Evolutionary conservation across 2,797 vertebrate species (phyloP).

Genomic region (Pogoniulus pusillus): DNA sequence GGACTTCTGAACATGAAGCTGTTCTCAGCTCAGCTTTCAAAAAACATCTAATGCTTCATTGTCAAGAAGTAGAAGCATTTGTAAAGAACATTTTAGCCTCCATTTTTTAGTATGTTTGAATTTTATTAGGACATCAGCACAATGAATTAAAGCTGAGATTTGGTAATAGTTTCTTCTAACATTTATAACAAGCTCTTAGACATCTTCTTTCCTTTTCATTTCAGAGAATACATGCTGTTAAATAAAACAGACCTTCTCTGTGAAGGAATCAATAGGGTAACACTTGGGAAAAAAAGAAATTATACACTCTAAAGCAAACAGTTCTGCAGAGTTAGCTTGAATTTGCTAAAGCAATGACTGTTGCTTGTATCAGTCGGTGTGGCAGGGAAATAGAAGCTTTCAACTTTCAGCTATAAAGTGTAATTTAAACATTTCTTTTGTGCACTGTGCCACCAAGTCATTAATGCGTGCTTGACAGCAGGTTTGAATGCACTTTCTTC

Average conservation of each 20-base stretch:
- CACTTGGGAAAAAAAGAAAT: background rate
- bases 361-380: background rate
- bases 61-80: background rate
- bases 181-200: background rate
- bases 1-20: background rate
- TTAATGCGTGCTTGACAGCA: background rate
- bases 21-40: background rate
- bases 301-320: background rate
- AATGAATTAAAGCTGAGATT: background rate
- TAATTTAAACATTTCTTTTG: background rate
- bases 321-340: background rate
- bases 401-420: background rate
- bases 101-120: background rate
- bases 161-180: background rate
- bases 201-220: background rate
- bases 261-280: background rate
- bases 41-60: background rate
- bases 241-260: background rate
- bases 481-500: background rate
- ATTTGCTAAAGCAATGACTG: background rate
- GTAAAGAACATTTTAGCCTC: background rate
- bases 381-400: background rate
- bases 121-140: background rate
- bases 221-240: background rate
- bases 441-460: background rate